These are phyloP conservation scores for Rapana venosa DNA, from an alignment of 2,888 invertebrate genomes.

Conservation along the genomic window DNA sequence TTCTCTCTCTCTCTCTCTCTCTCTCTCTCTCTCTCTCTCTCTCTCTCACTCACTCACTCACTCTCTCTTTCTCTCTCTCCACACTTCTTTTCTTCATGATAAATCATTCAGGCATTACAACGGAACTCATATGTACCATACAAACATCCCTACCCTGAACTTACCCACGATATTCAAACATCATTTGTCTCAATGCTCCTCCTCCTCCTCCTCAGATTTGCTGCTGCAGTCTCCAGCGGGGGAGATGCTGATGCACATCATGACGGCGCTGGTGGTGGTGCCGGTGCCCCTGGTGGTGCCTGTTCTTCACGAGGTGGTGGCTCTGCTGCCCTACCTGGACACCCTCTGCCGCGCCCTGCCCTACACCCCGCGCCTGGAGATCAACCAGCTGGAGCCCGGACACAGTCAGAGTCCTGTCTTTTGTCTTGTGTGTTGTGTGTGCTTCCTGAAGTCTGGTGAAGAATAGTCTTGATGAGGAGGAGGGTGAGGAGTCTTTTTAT, in stretches of 20 bases:
- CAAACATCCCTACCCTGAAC: too few species aligned
- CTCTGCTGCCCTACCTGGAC: constrained; percentile 76
- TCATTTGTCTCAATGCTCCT: not conserved
- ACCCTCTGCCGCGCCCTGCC: constrained; percentile 70
- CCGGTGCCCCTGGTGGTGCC: constrained; percentile 78
- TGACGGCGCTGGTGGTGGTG: constrained; percentile 82
- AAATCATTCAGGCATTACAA: too few species aligned
- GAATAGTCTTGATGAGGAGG: too few species aligned
- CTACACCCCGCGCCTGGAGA: constrained; percentile 65
- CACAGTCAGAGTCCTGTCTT: constrained; percentile 51
- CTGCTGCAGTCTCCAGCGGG: constrained; percentile 82
- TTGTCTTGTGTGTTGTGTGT: too few species aligned
- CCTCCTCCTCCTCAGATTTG: constrained; percentile 75
- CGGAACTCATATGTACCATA: too few species aligned
- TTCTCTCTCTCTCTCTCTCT: too few species aligned
- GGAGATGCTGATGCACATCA: constrained; percentile 82
- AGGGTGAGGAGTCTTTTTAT: too few species aligned
- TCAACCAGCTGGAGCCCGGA: constrained; percentile 66
- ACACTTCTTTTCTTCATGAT: too few species aligned
- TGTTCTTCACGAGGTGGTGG: constrained; percentile 76
- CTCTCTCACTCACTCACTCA: too few species aligned
- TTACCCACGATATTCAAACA: not conserved
- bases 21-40: too few species aligned
- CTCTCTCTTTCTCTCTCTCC: too few species aligned
- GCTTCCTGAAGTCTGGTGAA: too few species aligned